A percentile compares a stretch with the other conserved stretches of the same genome.
Conservation (phyloP, 2,888 invertebrate species). For the Theodoxus fluviatilis region DNA sequence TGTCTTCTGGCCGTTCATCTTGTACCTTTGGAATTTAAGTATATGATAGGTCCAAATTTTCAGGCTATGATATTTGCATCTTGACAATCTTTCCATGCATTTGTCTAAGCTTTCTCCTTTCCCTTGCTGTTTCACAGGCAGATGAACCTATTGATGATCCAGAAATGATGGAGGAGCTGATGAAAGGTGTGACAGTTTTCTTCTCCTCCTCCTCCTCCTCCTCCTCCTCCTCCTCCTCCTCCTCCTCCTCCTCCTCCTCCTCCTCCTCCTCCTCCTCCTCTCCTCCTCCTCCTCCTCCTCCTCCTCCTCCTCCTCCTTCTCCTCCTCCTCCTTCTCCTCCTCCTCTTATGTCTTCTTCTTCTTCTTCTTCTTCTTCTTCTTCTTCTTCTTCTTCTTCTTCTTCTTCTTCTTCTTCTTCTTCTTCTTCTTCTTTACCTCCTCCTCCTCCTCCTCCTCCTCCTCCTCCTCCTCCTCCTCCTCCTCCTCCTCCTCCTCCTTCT, state of each 20-base stretch:
- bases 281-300: not conserved
- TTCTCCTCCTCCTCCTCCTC: not conserved
- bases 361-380: not conserved
- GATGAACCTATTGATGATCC: no score
- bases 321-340: not conserved
- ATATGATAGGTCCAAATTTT: no score
- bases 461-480: constrained; percentile 1
- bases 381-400: constrained; percentile 30
- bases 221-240: not conserved
- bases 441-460: constrained; percentile 32
- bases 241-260: not conserved
- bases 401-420: not conserved
- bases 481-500: not conserved
- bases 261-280: not conserved
- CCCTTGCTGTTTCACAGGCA: no score
- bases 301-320: not conserved
- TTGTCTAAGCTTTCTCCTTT: no score
- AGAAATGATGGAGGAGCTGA: no score
- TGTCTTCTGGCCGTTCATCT: no score
- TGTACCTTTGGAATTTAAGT: no score
- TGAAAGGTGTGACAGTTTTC: not conserved
- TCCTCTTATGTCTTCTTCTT: not conserved
- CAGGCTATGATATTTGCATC: no score
- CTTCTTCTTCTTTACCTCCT: not conserved
- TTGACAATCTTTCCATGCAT: no score